A percentile compares a stretch with the other conserved stretches of the same genome.
Evolutionary conservation across 35 echinoderm and acorn worm genomes (phyloP).

Genomic region (Lytechinus pictus): DNA sequence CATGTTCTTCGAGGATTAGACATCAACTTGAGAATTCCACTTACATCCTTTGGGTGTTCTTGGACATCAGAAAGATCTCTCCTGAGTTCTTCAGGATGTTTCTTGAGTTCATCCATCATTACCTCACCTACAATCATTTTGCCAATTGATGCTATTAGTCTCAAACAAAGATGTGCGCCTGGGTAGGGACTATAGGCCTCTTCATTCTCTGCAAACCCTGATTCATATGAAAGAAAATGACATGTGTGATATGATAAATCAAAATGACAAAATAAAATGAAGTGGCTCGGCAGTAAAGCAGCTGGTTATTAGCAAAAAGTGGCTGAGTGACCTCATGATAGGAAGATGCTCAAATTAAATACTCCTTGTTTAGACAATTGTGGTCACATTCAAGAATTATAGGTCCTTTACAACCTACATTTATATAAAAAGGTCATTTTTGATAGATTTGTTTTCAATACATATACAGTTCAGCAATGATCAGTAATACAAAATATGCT

Average conservation of each 20-base stretch:
- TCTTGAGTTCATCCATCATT: conserved; percentile 51
- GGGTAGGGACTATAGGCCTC: conserved; percentile 97
- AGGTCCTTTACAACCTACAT: no score
- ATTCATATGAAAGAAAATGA: background rate
- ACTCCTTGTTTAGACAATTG: no score
- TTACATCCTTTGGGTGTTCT: background rate
- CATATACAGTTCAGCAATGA: no score
- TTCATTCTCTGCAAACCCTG: conserved; percentile 87
- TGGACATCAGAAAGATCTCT: conserved; percentile 12
- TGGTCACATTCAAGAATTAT: no score
- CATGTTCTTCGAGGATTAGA: background rate
- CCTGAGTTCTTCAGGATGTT: conserved; percentile 18
- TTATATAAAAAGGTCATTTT: no score
- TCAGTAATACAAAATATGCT: no score
- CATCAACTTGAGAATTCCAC: background rate
- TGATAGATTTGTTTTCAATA: no score
- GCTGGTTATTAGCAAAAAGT: no score
- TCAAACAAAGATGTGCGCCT: conserved; percentile 87
- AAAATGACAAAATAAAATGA: background rate
- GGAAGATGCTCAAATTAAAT: no score
- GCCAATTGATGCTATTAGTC: conserved; percentile 84
- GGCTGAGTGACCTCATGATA: no score
- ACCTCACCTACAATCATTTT: conserved; percentile 86
- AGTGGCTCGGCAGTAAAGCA: no score
- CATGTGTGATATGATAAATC: background rate